These are phyloP conservation scores for Cetonia aurata DNA, from an alignment of 2,888 invertebrate species.

Conservation along the genomic window DNA sequence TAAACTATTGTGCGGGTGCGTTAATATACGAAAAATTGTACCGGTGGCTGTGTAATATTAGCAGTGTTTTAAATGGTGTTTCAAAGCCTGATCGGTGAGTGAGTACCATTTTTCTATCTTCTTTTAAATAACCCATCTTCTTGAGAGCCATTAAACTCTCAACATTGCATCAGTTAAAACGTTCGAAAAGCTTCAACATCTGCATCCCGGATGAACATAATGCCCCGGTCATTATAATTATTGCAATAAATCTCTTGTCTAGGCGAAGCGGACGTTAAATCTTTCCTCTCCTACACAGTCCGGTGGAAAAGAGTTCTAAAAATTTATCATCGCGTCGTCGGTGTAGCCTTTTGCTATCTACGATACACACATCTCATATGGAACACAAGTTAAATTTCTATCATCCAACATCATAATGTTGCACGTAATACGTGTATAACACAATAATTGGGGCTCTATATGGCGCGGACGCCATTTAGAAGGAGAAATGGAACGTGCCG, in stretches of 20 bases:
- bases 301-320: slow-evolving; percentile 27
- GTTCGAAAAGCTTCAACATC: slow-evolving; percentile 34
- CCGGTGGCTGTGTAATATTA: too few species aligned
- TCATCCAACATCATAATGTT: not conserved
- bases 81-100: too few species aligned
- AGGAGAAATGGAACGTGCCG: slow-evolving; percentile 40
- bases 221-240: slow-evolving; percentile 42
- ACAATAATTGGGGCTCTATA: too few species aligned
- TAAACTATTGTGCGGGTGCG: too few species aligned
- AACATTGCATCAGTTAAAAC: slow-evolving; percentile 21
- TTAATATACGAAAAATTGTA: too few species aligned
- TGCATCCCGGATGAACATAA: slow-evolving; percentile 44
- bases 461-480: too few species aligned
- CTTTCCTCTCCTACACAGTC: slow-evolving; percentile 42
- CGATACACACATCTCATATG: too few species aligned
- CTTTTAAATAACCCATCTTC: not conserved
- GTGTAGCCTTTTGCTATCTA: not conserved
- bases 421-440: too few species aligned
- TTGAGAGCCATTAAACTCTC: not conserved
- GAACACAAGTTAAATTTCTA: not conserved
- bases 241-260: slow-evolving; percentile 45
- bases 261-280: slow-evolving; percentile 41
- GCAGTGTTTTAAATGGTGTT: too few species aligned
- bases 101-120: too few species aligned
- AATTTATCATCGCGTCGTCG: slow-evolving; percentile 19